Evolutionary conservation across 2,113 vertebrate species (phyloP).

Genomic region (Lophius piscatorius): DNA sequence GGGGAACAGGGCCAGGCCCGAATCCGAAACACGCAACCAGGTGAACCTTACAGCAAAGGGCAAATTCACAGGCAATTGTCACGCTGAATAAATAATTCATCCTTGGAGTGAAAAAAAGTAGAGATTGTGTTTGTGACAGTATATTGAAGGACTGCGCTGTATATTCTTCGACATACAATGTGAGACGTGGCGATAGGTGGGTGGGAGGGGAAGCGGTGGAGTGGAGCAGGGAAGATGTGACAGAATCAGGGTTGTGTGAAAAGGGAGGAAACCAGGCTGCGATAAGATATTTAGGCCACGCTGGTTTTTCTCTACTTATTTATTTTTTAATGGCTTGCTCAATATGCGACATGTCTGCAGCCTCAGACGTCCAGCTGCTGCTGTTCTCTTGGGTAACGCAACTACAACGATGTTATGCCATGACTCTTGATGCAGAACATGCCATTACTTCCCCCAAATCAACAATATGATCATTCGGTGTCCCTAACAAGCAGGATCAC

Average conservation of each 20-base stretch:
- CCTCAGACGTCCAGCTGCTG: constrained; percentile 64
- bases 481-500: constrained; percentile 57
- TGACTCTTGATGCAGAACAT: constrained; percentile 57
- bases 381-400: constrained; percentile 42
- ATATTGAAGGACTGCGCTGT: constrained; percentile 43
- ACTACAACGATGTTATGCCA: constrained; percentile 44
- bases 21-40: constrained; percentile 5
- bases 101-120: constrained; percentile 1
- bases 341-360: constrained; percentile 54
- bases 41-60: background rate
- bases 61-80: background rate
- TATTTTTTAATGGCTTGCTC: constrained; percentile 50
- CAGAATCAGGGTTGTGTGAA: constrained; percentile 68
- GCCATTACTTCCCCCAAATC: constrained; percentile 61
- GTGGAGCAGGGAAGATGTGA: constrained; percentile 60
- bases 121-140: constrained; percentile 36
- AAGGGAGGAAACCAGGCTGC: constrained; percentile 58
- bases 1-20: constrained; percentile 2
- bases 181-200: constrained; percentile 45
- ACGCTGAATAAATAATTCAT: background rate
- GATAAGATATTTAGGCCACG: constrained; percentile 67
- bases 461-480: constrained; percentile 51
- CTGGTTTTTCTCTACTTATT: constrained; percentile 39
- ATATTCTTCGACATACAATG: constrained; percentile 47
- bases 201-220: constrained; percentile 24